Conservation (phyloP, 1,140 invertebrate genomes). For the Euura saliciscinereae region DNA sequence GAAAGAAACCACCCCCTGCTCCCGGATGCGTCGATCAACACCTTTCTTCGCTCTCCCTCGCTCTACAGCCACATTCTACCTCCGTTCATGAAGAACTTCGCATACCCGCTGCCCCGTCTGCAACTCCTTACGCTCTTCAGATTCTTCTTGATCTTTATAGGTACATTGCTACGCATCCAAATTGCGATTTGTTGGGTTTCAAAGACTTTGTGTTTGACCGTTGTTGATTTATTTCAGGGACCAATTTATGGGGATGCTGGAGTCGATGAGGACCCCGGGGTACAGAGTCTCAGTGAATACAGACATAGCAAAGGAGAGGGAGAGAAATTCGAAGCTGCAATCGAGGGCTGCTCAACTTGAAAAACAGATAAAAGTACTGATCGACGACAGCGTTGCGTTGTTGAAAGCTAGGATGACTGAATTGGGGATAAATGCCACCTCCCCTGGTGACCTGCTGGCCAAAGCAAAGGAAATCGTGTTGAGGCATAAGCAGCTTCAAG, state of each 20-base stretch:
- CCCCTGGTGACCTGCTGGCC: conserved; percentile 82
- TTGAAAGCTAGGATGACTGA: conserved; percentile 90
- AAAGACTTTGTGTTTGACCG: conserved; percentile 13
- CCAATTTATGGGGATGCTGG: conserved; percentile 82
- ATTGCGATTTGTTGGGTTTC: not conserved
- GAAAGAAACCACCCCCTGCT: conserved; percentile 77
- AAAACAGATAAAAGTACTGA: conserved; percentile 88
- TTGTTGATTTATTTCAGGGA: conserved; percentile 57
- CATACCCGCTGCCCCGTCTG: conserved; percentile 75
- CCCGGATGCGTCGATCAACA: conserved; percentile 91
- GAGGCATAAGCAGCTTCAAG: conserved; percentile 88
- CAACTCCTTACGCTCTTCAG: conserved; percentile 85
- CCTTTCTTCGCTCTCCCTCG: conserved; percentile 73
- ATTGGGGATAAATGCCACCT: conserved; percentile 83
- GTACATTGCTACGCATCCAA: conserved; percentile 26
- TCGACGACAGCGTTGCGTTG: conserved; percentile 89
- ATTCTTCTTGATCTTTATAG: conserved; percentile 81
- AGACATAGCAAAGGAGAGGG: conserved; percentile 84
- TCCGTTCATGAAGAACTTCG: conserved; percentile 80
- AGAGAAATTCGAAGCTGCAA: conserved; percentile 80
- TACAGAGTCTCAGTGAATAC: conserved; percentile 75
- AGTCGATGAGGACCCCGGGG: conserved; percentile 78
- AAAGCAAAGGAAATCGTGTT: conserved; percentile 93
- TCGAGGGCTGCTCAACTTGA: conserved; percentile 84
- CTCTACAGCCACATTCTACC: conserved; percentile 61